Evolutionary conservation across 2,888 invertebrate species (phyloP), one percentile per base, ranked within the genome.

Genomic region (Acronicta psi): DNA sequence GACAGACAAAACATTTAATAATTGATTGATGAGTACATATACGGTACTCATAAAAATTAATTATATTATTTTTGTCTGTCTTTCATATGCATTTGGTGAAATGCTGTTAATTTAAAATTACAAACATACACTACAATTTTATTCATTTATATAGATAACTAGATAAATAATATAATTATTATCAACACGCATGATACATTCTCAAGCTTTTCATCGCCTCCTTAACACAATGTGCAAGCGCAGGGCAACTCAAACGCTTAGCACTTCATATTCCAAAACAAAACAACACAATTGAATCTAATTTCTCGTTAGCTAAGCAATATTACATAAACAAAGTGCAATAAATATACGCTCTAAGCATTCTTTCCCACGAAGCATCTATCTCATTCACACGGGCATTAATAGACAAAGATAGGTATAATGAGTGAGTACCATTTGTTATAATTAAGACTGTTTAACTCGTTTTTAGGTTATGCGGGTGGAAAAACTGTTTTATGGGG

Each of bases 391-490:
- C 45, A 59, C 47, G 13, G 60, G 46, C 0, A 7, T 37, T 51
- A 51, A 55, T 38, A 58, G 34, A 75, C 8, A 55, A 59, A 61
- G 73, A 59, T 36, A 45, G 11, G 9, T 6, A 18, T 65, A 69
- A 70, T 65, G 17, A 53, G 44, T 31, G 0, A 46, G 55, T 58
- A 42, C 62, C 75, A 75, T 75, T 75, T 68, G 75, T 75, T 65
- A 73, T 73, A 75, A 75, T 75, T 70, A 73, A 75, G 55, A 18
- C 42, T 16, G 14, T 49, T 75, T 70, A 75, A 75, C 73, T 75
- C 73, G 73, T 69, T 75, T 75, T 73, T 74, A 59, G 73, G 67
- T 59, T 70, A 75, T 75, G 75, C 75, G 75, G 75, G 75, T 65
- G 59, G 58, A 36, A 68, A 75, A 67, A 62, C 44, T 36, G 44